Base-by-base conservation (phyloP, 2,888 invertebrate species). In the Venustoraphidia nigricollis region DNA sequence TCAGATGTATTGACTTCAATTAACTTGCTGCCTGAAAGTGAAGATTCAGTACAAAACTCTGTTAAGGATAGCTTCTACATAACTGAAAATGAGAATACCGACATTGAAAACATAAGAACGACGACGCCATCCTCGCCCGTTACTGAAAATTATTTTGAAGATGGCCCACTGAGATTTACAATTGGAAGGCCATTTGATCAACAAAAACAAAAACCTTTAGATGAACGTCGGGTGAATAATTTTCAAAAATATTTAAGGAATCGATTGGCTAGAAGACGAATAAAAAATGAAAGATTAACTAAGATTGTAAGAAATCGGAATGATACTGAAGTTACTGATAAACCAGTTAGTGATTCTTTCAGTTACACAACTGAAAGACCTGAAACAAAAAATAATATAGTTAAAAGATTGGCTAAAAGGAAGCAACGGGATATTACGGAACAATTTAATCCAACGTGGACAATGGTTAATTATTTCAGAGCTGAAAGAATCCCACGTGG, bases 241-340 rank as follows among this genome's bases (percentile, higher is more conserved):
- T 54, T 47, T 37, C 47, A 47, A 17, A 52, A 51, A 42, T 50
- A 54, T 10, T 49, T 58, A 34, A 57, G 55, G 48, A 51, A 48
- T 17, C 51, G 53, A 36, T 49, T 58, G 39, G 50, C 51, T 0
- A 50, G 55, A 6, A 51, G 52, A 10, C 56, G 54, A 48, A 52
- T 51, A 13, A 41, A 50, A 27, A 47, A 53, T 45, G 49, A 50
- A 39, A 44, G 40, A n/a, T 34, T 34, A 17, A 39, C 36, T 17
- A 35, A 27, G 27, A 6, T 6, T 27, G 27, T 27, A 27, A 27
- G 27, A 27, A 27, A 27, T 27, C 27, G 27, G 5, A 27, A 27
- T 6, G 27, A 27, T 27, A 27, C 27, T 27, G 27, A 27, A 27
- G 6, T 27, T 3, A 27, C 5, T 6, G 27, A 27, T 27, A 27